These are phyloP conservation scores for Tursiops truncatus DNA, from an alignment of 2,113 vertebrate species.

Conservation along the genomic window DNA sequence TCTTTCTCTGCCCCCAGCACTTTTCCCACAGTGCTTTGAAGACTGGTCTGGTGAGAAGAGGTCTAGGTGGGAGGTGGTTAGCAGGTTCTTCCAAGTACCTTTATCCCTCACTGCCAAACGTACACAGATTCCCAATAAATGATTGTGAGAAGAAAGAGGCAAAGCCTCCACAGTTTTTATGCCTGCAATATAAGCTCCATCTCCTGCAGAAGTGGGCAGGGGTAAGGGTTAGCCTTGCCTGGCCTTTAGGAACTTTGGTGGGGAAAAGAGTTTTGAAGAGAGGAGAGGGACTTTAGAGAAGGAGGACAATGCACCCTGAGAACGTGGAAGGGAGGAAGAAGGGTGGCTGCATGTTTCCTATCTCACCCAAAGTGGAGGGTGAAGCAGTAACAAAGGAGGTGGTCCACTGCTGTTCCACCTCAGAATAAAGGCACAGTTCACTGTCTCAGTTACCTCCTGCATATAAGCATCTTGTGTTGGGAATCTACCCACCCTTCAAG, in stretches of 20 bases:
- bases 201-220: background rate
- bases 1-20: background rate
- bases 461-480: conserved; percentile 63
- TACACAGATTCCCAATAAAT: conserved; percentile 35
- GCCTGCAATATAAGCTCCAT: conserved; percentile 9
- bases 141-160: conserved; percentile 40
- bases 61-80: conserved; percentile 26
- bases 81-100: conserved; percentile 50
- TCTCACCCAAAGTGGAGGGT: conserved; percentile 12
- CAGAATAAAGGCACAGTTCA: conserved; percentile 64
- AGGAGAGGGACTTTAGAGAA: conserved; percentile 34
- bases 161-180: conserved; percentile 1
- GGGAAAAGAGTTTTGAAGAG: conserved; percentile 22
- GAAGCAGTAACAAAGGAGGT: conserved; percentile 45
- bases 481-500: background rate
- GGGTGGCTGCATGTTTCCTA: conserved; percentile 55
- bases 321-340: conserved; percentile 34
- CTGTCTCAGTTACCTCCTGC: conserved; percentile 63
- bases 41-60: conserved; percentile 63
- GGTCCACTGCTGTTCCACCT: conserved; percentile 56
- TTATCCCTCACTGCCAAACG: conserved; percentile 21
- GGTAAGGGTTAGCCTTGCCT: conserved; percentile 17
- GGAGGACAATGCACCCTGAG: background rate
- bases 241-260: conserved; percentile 15
- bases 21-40: conserved; percentile 52